Percentiles rank a stretch among this genome's conserved stretches.
Conservation (phyloP, 2,888 invertebrate species). For the Sthenelais limicola region DNA sequence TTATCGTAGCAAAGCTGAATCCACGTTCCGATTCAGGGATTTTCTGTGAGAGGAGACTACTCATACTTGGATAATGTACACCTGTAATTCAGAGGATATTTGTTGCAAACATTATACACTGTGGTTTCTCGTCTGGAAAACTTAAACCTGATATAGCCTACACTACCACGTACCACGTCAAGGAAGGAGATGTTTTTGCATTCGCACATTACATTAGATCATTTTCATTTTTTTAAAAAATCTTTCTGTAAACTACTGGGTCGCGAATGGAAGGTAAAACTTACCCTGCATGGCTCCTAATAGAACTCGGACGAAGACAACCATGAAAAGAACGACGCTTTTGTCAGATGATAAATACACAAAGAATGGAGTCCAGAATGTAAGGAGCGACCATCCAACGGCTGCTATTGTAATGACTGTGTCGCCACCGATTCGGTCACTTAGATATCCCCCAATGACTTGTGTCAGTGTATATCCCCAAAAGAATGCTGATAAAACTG, state of each 20-base stretch:
- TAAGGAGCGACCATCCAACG: slow-evolving; percentile 72
- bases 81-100: slow-evolving; percentile 71
- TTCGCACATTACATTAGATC: too few relatives aligned
- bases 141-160: too few relatives aligned
- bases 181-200: too few relatives aligned
- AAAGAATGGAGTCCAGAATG: slow-evolving; percentile 70
- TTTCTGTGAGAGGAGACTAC: slow-evolving; percentile 79
- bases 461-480: slow-evolving; percentile 82
- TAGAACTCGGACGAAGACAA: slow-evolving; percentile 77
- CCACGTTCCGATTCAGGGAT: slow-evolving; percentile 79
- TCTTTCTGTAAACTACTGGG: too few relatives aligned
- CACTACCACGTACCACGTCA: too few relatives aligned
- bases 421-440: slow-evolving; percentile 78
- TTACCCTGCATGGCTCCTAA: slow-evolving; percentile 80
- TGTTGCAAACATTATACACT: too few relatives aligned
- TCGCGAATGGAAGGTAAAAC: too few relatives aligned
- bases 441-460: slow-evolving; percentile 73
- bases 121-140: too few relatives aligned
- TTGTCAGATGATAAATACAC: slow-evolving; percentile 71
- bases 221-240: too few relatives aligned
- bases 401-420: slow-evolving; percentile 78
- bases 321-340: slow-evolving; percentile 75
- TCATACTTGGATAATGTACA: slow-evolving; percentile 81
- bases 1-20: slow-evolving; percentile 79
- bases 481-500: slow-evolving; percentile 81